These are phyloP conservation scores for Daphoenositta chrysoptera DNA, from an alignment of 2,113 vertebrate species.

Conservation along the genomic window DNA sequence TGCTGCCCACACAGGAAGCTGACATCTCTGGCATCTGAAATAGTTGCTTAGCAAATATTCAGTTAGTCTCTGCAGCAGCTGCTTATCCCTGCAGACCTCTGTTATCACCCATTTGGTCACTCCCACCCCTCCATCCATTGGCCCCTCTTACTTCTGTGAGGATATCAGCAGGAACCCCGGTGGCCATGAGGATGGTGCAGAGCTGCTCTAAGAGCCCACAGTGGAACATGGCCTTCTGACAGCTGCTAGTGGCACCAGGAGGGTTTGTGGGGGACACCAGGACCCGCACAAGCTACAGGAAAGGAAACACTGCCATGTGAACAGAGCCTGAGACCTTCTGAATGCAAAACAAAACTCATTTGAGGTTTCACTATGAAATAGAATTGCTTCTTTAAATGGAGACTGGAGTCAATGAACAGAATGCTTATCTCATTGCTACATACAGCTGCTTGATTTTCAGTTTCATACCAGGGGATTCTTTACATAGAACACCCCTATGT, in stretches of 20 bases:
- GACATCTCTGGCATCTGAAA: neutral
- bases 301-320: accelerated
- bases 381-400: neutral
- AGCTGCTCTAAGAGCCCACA: constrained; percentile 93
- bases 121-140: neutral
- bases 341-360: accelerated
- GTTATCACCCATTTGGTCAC: accelerated
- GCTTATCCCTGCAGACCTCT: neutral
- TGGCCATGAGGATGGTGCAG: constrained; percentile 97
- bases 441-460: accelerated
- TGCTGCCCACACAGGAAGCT: neutral
- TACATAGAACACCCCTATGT: neutral
- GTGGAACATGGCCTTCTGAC: constrained; percentile 95
- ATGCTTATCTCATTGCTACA: accelerated
- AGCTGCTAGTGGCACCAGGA: constrained; percentile 91
- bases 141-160: constrained; percentile 85
- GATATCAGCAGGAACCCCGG: constrained; percentile 94
- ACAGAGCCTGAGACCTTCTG: neutral
- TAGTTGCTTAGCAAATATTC: neutral
- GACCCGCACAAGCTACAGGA: constrained; percentile 86
- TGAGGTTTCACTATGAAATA: accelerated
- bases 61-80: neutral
- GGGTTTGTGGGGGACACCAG: constrained; percentile 95
- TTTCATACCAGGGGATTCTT: neutral
- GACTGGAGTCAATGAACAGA: accelerated